Evolutionary conservation across 2,113 vertebrate species (phyloP).

Genomic region (Pedionomus torquatus): DNA sequence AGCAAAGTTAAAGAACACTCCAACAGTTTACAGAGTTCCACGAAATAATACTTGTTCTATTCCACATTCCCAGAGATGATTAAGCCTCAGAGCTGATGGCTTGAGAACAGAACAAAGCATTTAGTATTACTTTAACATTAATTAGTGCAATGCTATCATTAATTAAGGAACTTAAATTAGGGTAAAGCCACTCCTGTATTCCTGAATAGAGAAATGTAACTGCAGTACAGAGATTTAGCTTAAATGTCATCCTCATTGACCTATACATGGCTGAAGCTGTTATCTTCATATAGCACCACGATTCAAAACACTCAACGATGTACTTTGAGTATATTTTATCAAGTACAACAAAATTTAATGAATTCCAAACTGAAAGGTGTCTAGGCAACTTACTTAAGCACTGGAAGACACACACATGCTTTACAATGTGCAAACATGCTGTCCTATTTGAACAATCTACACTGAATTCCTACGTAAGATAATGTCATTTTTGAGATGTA

Average conservation of each 20-base stretch:
- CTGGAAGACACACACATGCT: neutral
- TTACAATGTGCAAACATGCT: neutral
- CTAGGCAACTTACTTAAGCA: neutral
- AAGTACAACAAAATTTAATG: neutral
- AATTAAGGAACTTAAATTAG: neutral
- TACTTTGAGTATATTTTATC: neutral
- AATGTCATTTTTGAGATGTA: neutral
- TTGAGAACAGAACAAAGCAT: neutral
- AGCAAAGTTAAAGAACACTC: neutral
- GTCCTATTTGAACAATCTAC: neutral
- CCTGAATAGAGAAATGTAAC: neutral
- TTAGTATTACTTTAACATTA: neutral
- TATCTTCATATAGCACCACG: neutral
- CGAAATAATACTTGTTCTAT: neutral
- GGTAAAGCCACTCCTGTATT: neutral
- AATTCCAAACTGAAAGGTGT: neutral
- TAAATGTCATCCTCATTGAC: neutral
- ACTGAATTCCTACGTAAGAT: neutral
- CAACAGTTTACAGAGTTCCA: neutral
- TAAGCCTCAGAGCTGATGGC: neutral
- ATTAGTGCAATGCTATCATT: neutral
- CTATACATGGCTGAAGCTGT: neutral
- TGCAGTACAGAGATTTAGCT: neutral
- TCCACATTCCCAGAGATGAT: neutral
- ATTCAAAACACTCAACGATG: fast-evolving